Evolutionary conservation across 2,888 invertebrate genomes (phyloP).

Genomic region (Agrochola lota): DNA sequence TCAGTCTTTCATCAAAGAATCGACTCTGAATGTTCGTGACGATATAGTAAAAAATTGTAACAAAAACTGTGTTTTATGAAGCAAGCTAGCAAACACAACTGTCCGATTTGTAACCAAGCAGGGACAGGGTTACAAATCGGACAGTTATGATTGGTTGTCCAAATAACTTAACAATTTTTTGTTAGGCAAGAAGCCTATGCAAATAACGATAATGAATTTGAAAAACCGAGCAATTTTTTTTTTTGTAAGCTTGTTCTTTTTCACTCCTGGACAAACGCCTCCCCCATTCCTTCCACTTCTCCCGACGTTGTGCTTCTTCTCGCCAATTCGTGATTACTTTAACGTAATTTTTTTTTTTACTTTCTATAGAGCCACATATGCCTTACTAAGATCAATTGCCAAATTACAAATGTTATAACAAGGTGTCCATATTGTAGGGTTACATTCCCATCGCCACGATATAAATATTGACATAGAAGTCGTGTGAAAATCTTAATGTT

Average conservation of each 20-base stretch:
- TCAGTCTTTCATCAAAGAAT: neutral
- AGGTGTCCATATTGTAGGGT: neutral
- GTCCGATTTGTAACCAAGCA: neutral
- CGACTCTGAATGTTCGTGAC: neutral
- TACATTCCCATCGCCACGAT: neutral
- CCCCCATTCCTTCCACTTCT: neutral
- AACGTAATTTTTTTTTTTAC: neutral
- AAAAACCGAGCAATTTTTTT: neutral
- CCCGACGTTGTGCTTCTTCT: neutral
- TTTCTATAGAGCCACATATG: neutral
- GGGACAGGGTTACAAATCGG: neutral
- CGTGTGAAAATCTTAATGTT: slow-evolving; percentile 41
- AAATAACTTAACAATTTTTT: neutral
- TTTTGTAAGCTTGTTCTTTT: neutral
- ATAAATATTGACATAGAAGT: slow-evolving; percentile 42
- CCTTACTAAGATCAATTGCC: neutral
- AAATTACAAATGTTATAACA: neutral
- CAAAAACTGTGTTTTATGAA: neutral
- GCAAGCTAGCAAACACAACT: neutral
- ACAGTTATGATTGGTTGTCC: neutral
- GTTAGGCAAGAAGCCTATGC: neutral
- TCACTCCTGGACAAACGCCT: neutral
- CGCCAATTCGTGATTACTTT: too few species aligned
- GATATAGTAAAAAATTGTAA: neutral
- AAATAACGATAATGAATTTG: too few species aligned